Evolutionary conservation across 2,113 vertebrate species (phyloP).

Genomic region (Chitala chitala): DNA sequence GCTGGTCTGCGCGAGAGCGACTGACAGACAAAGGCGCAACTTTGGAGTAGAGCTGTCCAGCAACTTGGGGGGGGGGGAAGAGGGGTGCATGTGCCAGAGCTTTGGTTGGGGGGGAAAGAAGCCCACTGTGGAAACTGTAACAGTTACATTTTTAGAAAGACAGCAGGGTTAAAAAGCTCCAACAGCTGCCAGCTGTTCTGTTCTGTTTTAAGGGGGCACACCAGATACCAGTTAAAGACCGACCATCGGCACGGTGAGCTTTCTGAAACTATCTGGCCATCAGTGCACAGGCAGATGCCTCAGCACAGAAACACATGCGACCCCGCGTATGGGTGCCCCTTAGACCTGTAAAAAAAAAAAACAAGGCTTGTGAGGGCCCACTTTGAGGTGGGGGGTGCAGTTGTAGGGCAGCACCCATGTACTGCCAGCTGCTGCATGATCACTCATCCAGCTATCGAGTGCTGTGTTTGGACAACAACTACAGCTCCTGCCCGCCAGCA

Average conservation of each 20-base stretch:
- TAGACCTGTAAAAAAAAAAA: too few relatives aligned
- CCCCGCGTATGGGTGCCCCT: not conserved
- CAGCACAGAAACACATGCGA: not conserved
- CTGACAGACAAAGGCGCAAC: conserved; percentile 65
- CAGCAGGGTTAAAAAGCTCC: conserved; percentile 42
- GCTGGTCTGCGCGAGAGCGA: conserved; percentile 67
- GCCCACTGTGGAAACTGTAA: conserved; percentile 28
- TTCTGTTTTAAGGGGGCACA: conserved; percentile 39
- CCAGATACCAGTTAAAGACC: too few relatives aligned
- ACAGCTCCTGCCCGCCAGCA: conserved; percentile 37
- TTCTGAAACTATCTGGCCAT: not conserved
- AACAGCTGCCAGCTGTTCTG: conserved; percentile 52
- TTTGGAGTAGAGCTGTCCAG: conserved; percentile 53
- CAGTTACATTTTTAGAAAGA: conserved; percentile 49
- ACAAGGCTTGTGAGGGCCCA: too few relatives aligned
- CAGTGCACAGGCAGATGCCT: not conserved
- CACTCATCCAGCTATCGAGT: conserved; percentile 52
- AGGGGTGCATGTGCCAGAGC: conserved; percentile 37
- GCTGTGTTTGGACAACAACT: conserved; percentile 53
- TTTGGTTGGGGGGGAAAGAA: conserved; percentile 21
- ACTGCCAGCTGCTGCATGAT: conserved; percentile 55
- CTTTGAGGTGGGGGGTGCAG: not conserved
- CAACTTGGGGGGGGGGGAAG: conserved; percentile 31
- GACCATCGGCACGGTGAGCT: not conserved
- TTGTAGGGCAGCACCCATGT: conserved; percentile 17